Evolutionary conservation across 2,888 invertebrate species (phyloP), one percentile per base, ranked within the genome.

Genomic region (Teleogryllus oceanicus): DNA sequence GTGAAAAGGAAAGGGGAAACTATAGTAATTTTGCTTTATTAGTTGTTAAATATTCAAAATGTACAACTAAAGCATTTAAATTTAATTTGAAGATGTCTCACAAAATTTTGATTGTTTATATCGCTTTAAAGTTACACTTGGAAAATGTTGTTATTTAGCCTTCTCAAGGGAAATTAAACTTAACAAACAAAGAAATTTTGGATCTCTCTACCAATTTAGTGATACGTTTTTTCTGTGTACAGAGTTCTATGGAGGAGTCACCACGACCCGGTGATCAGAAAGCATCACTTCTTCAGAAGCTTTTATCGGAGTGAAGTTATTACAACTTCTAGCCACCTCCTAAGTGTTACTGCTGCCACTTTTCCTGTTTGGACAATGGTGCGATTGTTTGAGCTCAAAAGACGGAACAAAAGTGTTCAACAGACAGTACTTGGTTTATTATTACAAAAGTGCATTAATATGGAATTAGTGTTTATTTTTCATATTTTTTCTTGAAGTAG

Each of bases 271-370:
- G 92, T 90, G 94, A 94, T 91, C 92, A 92, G 88, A 93, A 86
- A 83, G 93, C 94, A 85, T 94, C 94, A 86, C 90, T 95, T 87
- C 91, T 95, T 85, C 94, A 95, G 90, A 94, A 95, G 89, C 90
- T 95, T 87, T 90, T 96, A 86, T 95, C 95, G 85, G 94, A 95
- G 91, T 93, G 91, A 92, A 24, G 37, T n/a, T 37, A 8, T 37
- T 21, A 77, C 49, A 21, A 77, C 49, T 49, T 77, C 50, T 77
- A n/a, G 16, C 62, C 62, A 62, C 16, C 62, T 62, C 62, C 62
- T n/a, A 62, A 62, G 16, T 62, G 62, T 62, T 62, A 62, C n/a
- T n/a, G 62, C 62, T 62, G 62, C 62, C 62, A 62, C 13, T 62
- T 62, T 62, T 21, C 13, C 76, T 51, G 78, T 62, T 78, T 62